Evolutionary conservation across 1,140 invertebrate genomes (phyloP).

Genomic region (Drosophila pruinosa): DNA sequence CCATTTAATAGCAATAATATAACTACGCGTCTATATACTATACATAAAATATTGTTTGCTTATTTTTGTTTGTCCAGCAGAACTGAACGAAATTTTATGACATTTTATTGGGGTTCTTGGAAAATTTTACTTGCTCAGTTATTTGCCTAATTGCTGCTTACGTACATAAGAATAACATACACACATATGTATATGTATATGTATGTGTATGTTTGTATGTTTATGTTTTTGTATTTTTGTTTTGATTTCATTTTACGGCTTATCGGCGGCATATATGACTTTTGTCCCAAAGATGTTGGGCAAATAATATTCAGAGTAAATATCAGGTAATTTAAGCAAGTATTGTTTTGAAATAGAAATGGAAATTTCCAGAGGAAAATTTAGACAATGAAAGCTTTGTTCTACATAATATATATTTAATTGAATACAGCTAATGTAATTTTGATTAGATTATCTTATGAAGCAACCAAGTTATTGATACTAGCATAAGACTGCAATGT

Average conservation of each 20-base stretch:
- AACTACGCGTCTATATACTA: conserved; percentile 4
- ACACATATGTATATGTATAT: too few relatives aligned
- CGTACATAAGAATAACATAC: too few relatives aligned
- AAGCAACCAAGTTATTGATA: too few relatives aligned
- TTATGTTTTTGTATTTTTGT: background rate
- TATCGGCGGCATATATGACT: conserved; percentile 50
- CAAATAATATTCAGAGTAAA: conserved; percentile 43
- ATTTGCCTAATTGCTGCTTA: conserved; percentile 8
- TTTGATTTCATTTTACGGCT: conserved; percentile 25
- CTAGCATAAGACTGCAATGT: too few relatives aligned
- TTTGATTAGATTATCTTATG: too few relatives aligned
- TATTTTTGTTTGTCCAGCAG: conserved; percentile 25
- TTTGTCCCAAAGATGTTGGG: conserved; percentile 39
- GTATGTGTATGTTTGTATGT: conserved; percentile 5
- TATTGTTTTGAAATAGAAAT: background rate
- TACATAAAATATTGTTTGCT: conserved; percentile 6
- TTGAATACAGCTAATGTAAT: too few relatives aligned
- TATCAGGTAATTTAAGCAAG: conserved; percentile 65
- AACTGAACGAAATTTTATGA: conserved; percentile 37
- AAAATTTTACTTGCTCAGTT: conserved; percentile 27
- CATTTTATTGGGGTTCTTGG: conserved; percentile 30
- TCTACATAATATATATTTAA: too few relatives aligned
- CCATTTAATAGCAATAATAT: conserved; percentile 9
- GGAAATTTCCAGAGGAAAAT: background rate
- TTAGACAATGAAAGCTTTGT: too few relatives aligned